These are phyloP conservation scores for Patella vulgata DNA, from an alignment of 1,140 invertebrate genomes.

Conservation along the genomic window DNA sequence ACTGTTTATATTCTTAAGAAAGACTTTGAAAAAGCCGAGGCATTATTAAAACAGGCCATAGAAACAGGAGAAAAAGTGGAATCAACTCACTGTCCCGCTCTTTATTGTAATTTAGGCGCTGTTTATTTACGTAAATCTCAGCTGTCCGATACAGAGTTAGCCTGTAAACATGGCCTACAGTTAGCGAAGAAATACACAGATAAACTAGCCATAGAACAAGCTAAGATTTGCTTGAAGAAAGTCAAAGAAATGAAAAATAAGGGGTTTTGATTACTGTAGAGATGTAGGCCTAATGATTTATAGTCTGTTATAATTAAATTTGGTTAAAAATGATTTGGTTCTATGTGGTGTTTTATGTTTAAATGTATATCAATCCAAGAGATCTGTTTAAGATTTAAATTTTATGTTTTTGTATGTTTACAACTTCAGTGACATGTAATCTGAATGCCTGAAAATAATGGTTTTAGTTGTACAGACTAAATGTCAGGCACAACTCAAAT, in stretches of 20 bases:
- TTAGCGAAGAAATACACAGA: slow-evolving; percentile 76
- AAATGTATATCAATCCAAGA: too few species aligned
- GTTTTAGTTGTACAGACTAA: too few species aligned
- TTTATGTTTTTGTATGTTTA: too few species aligned
- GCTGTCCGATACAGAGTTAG: slow-evolving; percentile 76
- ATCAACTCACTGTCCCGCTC: slow-evolving; percentile 73
- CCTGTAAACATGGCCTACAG: slow-evolving; percentile 77
- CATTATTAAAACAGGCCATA: slow-evolving; percentile 78
- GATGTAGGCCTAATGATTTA: too few species aligned
- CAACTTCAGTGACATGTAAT: too few species aligned
- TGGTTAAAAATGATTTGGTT: too few species aligned
- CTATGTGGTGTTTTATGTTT: too few species aligned
- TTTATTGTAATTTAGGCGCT: slow-evolving; percentile 86
- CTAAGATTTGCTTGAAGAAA: slow-evolving; percentile 47
- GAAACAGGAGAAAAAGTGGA: slow-evolving; percentile 74
- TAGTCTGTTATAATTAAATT: too few species aligned
- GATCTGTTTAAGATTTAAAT: too few species aligned
- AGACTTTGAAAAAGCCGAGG: slow-evolving; percentile 76
- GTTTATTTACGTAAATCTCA: slow-evolving; percentile 79
- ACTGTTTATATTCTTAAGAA: slow-evolving; percentile 76
- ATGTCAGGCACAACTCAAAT: too few species aligned
- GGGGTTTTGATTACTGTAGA: not conserved
- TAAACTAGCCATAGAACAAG: slow-evolving; percentile 68
- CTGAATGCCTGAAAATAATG: too few species aligned
- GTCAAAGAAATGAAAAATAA: slow-evolving; percentile 19